phyloP scores from a whole-genome alignment of 2,888 invertebrate species.

The Asteroscopus sphinx region DNA sequence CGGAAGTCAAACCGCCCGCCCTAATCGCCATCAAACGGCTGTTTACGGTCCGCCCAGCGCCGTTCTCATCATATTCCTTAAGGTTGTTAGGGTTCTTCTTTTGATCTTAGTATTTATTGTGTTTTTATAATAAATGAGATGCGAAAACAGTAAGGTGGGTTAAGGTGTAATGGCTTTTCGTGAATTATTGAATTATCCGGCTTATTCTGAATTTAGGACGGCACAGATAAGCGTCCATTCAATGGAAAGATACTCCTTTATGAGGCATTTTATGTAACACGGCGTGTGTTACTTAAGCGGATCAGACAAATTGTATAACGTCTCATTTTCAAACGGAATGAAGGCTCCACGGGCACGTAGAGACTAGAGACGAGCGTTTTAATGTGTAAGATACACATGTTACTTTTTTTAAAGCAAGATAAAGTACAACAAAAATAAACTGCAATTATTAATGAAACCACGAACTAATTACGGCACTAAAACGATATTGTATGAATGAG shows the following conservation, averaged over 20 bases:
- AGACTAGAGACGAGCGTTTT: constrained; percentile 1
- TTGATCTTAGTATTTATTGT: constrained; percentile 52
- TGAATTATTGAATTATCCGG: constrained; percentile 25
- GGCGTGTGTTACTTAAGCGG: constrained; percentile 21
- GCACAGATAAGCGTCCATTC: constrained; percentile 11
- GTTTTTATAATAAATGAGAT: constrained; percentile 38
- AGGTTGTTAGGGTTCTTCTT: constrained; percentile 32
- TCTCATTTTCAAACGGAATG: constrained; percentile 31
- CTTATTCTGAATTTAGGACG: constrained; percentile 13
- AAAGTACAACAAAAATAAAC: no score
- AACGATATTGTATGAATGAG: no score
- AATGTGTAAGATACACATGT: no score
- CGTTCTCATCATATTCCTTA: constrained; percentile 49
- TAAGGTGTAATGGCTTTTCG: constrained; percentile 7
- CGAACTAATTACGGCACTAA: no score
- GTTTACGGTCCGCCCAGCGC: constrained; percentile 45
- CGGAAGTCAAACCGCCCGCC: constrained; percentile 48
- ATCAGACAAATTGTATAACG: constrained; percentile 34
- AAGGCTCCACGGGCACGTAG: constrained; percentile 3
- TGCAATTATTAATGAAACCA: no score
- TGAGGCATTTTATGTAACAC: constrained; percentile 22
- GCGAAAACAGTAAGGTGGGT: constrained; percentile 23
- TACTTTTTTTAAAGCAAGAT: no score
- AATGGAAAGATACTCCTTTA: constrained; percentile 14
- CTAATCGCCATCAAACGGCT: constrained; percentile 43